Base-by-base conservation (phyloP, 2,797 vertebrate species). In the Scolopax bukidnonensis region DNA sequence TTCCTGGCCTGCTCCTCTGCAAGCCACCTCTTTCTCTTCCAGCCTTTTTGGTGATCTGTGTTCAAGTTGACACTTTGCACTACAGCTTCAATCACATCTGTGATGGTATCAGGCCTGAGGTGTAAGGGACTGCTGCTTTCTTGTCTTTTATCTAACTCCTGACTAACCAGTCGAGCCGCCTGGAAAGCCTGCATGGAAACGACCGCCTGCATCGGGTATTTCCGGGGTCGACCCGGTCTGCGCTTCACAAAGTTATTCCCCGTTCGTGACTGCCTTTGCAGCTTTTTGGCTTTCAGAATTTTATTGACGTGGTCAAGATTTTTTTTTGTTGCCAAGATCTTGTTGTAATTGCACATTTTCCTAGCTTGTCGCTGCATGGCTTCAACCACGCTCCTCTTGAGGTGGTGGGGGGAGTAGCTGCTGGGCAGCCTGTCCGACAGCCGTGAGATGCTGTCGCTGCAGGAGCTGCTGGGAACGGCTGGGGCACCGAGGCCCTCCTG, bases 231-330 rank as follows among this genome's bases (percentile, higher is more conserved):
- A 8, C 99, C 99, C 2, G 99, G 99, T 89, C 99, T 96, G 50
- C 99, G 98, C 97, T 99, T 99, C 93, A 98, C 99, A 50, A 98
- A 98, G 84, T 99, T 99, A 96, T 99, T 99, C 76, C 99, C 99
- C 1, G 99, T 99, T 40, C 99, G 98, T 19, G 99, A 98, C 97
- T 99, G 99, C 94, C 99, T 98, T 96, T 99, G 99, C 78, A 99
- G 98, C 93, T 99, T 99, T 97, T 99, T 99, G 97, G 99, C 99
- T 61, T 99, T 99, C 89, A 99, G 98, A 91, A 99, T 99, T 96
- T 99, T 99, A 98, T 99, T 99, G 97, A 99, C 99, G 15, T 99
- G 99, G 94, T 99, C 99, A 93, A 99, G 97, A 98, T 99, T 99
- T 98, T 99, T 99, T 98, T 99, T 99, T 25, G 97, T 98, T 65